Base-by-base conservation (phyloP, 2,888 invertebrate species). In the Latheticus oryzae region DNA sequence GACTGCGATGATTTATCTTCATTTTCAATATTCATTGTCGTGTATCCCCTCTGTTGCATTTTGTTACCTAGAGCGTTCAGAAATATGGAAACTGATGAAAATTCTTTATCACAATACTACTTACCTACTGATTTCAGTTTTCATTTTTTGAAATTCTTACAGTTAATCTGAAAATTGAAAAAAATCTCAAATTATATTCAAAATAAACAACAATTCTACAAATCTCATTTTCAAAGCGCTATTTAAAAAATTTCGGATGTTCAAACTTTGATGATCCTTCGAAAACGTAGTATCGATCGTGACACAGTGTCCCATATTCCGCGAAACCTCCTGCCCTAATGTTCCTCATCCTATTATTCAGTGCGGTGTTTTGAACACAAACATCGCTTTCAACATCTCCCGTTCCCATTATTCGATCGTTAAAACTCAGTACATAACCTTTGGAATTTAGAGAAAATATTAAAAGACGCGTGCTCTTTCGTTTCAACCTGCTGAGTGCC, bases 11-110 rank as follows among this genome's bases (percentile, higher is more conserved):
- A 59, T 42, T 56, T 63, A 30, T 62, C 67, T 51, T 70, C 71
- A 32, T 67, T 69, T 58, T 73, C 73, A 16, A 63, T 58, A 58
- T 74, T 73, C 74, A 74, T 73, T 37, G 59, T 67, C 24, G 67
- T 60, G 51, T 63, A 67, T 59, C 69, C 71, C 62, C 72, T 67
- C 54, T 73, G 72, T 62, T 73, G 73, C 75, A 74, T 75, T 54
- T 60, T 70, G 66, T 68, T 70, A 70, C 64, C 68, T 71, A 48
- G 58, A 57, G 38, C 51, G 57, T 50, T 52, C 64, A 23, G 54
- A 50, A 48, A 23, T 32, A 42, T 37, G 50, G 52, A 26, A 54
- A 42, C 59, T 64, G 30, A 24, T 55, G 50, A 51, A 30, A 7
- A 2, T 5, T 5, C 12, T 28, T 26, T 11, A 5, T 16, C 9